These are phyloP conservation scores for Brachycybe producta DNA, from an alignment of 2,888 invertebrate genomes.

Conservation along the genomic window DNA sequence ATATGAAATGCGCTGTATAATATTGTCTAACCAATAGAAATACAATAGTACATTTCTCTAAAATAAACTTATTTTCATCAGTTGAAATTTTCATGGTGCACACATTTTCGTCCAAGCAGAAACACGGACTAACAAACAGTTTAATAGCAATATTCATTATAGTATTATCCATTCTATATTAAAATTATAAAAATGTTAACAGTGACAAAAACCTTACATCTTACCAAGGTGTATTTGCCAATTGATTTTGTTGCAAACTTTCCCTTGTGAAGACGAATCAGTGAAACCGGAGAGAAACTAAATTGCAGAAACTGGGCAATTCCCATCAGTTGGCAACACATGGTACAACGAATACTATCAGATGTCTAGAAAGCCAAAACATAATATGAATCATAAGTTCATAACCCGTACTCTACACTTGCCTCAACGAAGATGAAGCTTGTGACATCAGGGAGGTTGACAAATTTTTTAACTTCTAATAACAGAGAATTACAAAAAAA, in stretches of 20 bases:
- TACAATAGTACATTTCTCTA: neutral
- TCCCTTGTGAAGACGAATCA: conserved; percentile 69
- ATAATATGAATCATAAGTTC: no score
- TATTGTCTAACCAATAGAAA: neutral
- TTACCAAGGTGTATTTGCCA: conserved; percentile 69
- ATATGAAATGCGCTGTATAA: no score
- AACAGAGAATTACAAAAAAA: no score
- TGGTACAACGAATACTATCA: conserved; percentile 65
- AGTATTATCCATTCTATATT: no score
- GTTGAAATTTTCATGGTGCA: neutral
- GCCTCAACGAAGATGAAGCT: no score
- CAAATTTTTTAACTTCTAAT: no score
- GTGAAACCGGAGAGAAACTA: conserved; percentile 59
- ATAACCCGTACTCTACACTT: no score
- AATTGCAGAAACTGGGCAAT: conserved; percentile 67
- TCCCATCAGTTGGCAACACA: conserved; percentile 85
- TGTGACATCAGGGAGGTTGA: no score
- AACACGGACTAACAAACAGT: no score
- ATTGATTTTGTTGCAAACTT: conserved; percentile 76
- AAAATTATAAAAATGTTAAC: no score
- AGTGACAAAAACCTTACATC: no score
- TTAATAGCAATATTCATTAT: no score
- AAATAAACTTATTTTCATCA: neutral
- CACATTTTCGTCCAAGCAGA: neutral
- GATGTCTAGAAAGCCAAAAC: conserved; percentile 40